Conservation (phyloP, 1,140 invertebrate species). For the Pissodes strobi region DNA sequence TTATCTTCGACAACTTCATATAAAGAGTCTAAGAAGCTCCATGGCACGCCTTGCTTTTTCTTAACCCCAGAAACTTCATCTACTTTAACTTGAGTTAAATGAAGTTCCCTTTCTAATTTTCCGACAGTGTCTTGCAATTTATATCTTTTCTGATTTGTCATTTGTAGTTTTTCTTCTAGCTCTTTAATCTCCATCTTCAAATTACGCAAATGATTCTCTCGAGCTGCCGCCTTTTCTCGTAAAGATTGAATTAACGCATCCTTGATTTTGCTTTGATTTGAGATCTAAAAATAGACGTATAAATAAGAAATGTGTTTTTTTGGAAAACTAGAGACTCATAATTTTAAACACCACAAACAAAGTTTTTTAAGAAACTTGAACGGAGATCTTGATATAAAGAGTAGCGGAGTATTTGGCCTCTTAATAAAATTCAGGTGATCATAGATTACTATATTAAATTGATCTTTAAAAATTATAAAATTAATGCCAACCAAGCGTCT, state of each 20-base stretch:
- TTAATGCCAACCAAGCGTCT: no score
- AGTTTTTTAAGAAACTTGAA: no score
- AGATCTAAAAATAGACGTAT: no score
- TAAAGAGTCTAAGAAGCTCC: conserved; percentile 5
- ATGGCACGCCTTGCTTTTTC: neutral
- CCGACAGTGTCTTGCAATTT: conserved; percentile 50
- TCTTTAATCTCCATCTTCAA: conserved; percentile 41
- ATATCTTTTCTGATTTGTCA: conserved; percentile 48
- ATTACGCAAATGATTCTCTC: conserved; percentile 31
- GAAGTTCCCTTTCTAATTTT: conserved; percentile 48
- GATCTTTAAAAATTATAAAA: no score
- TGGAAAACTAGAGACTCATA: no score
- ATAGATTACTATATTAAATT: no score
- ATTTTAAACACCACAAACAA: no score
- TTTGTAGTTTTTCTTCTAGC: conserved; percentile 41
- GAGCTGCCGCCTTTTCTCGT: conserved; percentile 36
- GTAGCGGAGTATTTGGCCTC: no score
- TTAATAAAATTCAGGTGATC: no score
- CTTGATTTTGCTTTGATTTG: conserved; percentile 31
- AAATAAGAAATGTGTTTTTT: no score
- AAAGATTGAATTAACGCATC: conserved; percentile 41
- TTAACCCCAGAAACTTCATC: conserved; percentile 18
- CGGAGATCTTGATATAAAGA: no score
- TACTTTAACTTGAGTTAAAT: conserved; percentile 44
- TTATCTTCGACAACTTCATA: conserved; percentile 14